A percentile compares a stretch with the other conserved stretches of the same genome.
Conservation (phyloP, 2,888 invertebrate genomes). For the Agrotis puta region DNA sequence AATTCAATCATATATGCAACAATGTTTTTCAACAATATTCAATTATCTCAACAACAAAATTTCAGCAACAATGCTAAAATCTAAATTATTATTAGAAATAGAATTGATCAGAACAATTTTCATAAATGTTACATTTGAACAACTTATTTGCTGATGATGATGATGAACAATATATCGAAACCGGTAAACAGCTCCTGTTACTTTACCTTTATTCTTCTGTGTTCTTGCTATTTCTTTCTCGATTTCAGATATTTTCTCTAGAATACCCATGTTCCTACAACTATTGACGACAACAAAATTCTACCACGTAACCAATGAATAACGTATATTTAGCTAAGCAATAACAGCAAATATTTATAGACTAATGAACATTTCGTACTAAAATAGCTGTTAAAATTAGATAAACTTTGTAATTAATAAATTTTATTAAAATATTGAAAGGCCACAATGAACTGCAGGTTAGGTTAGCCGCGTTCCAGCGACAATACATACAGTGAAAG, state of each 20-base stretch:
- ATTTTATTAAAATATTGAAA: slow-evolving; percentile 28
- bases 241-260: slow-evolving; percentile 99
- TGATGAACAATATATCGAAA: neutral
- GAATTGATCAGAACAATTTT: slow-evolving; percentile 19
- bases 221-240: slow-evolving; percentile 99
- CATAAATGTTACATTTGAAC: neutral
- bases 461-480: slow-evolving; percentile 65
- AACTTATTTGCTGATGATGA: neutral
- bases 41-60: neutral
- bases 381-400: slow-evolving; percentile 15
- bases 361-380: slow-evolving; percentile 57
- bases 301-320: slow-evolving; percentile 71
- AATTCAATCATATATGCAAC: no score
- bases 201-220: slow-evolving; percentile 99
- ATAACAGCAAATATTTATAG: slow-evolving; percentile 47
- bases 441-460: slow-evolving; percentile 52
- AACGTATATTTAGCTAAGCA: slow-evolving; percentile 45
- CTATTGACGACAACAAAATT: slow-evolving; percentile 61
- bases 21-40: neutral
- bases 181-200: neutral
- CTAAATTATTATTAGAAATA: neutral
- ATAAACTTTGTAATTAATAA: slow-evolving; percentile 28
- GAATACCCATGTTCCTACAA: slow-evolving; percentile 96
- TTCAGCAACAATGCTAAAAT: neutral
- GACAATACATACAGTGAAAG: slow-evolving; percentile 10